Evolutionary conservation across 2,797 vertebrate genomes (phyloP).

Genomic region (Pempheris klunzingeri): DNA sequence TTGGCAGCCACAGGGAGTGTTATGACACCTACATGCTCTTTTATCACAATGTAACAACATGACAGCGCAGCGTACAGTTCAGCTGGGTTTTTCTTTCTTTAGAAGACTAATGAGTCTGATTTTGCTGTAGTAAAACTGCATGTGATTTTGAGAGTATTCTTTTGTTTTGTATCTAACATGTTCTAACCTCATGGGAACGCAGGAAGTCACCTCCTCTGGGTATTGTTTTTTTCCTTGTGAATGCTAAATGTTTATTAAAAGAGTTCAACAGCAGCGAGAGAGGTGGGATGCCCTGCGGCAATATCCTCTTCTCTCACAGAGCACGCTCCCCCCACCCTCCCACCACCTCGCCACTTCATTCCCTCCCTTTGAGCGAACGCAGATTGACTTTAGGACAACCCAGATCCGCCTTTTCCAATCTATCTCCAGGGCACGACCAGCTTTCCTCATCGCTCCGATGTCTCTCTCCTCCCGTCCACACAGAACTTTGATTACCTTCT

Average conservation of each 20-base stretch:
- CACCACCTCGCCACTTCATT: slow-evolving; percentile 31
- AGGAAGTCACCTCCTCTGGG: slow-evolving; percentile 46
- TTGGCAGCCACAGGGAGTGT: not conserved
- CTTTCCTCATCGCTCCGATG: slow-evolving; percentile 40
- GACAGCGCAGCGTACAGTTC: not conserved
- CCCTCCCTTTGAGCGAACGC: slow-evolving; percentile 53
- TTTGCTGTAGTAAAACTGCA: not conserved
- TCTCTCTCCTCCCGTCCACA: slow-evolving; percentile 32
- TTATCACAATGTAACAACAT: not conserved
- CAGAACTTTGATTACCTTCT: slow-evolving; percentile 72
- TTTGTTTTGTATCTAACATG: slow-evolving; percentile 3
- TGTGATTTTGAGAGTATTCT: not conserved
- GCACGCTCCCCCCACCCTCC: not conserved
- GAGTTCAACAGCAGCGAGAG: slow-evolving; percentile 45
- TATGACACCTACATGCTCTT: not conserved
- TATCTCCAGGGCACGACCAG: slow-evolving; percentile 18
- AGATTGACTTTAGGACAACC: slow-evolving; percentile 66
- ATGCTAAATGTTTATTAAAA: slow-evolving; percentile 76
- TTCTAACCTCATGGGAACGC: slow-evolving; percentile 18
- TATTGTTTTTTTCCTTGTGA: slow-evolving; percentile 61
- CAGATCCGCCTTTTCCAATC: slow-evolving; percentile 60
- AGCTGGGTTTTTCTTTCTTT: not conserved
- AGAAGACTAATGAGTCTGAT: not conserved
- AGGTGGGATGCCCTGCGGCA: slow-evolving; percentile 31
- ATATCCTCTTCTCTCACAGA: slow-evolving; percentile 30